phyloP scores from a whole-genome alignment of 2,888 invertebrate genomes.

The Morpho helenor region DNA sequence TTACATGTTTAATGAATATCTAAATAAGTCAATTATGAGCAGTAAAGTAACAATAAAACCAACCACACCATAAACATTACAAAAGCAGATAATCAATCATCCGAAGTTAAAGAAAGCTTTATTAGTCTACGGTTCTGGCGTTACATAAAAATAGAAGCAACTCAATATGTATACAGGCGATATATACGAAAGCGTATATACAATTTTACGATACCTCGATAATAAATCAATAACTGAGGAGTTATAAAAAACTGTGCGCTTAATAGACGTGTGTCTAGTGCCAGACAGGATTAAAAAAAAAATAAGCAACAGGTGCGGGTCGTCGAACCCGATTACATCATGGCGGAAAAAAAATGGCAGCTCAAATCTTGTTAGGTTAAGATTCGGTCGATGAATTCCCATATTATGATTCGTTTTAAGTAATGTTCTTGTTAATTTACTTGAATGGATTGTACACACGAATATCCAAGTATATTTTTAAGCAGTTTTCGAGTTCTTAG shows the following conservation, averaged over 20 bases:
- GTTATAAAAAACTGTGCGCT: conserved; percentile 53
- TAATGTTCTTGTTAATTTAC: conserved; percentile 12
- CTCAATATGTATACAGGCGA: conserved; percentile 4
- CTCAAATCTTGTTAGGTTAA: conserved; percentile 18
- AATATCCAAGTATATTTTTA: conserved; percentile 8
- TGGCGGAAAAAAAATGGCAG: conserved; percentile 49
- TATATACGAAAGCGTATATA: conserved; percentile 11
- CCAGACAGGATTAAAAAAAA: conserved; percentile 36
- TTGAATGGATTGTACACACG: conserved; percentile 5
- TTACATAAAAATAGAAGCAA: conserved; percentile 11
- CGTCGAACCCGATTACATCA: conserved; percentile 56
- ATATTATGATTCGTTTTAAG: conserved; percentile 16
- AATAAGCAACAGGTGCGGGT: conserved; percentile 57
- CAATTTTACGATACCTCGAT: conserved; percentile 23
- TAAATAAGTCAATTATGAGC: conserved; percentile 8
- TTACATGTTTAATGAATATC: neutral
- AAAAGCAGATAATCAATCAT: conserved; percentile 6
- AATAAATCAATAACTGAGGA: conserved; percentile 53
- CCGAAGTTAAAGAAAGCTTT: conserved; percentile 7
- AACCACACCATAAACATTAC: conserved; percentile 3
- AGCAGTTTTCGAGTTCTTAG: conserved; percentile 2
- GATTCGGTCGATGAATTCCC: conserved; percentile 24
- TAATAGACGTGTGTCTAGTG: conserved; percentile 55
- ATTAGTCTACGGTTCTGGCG: conserved; percentile 5
- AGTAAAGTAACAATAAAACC: conserved; percentile 9